Conservation (phyloP, 2,888 invertebrate genomes). For the Andrena haemorrhoa region DNA sequence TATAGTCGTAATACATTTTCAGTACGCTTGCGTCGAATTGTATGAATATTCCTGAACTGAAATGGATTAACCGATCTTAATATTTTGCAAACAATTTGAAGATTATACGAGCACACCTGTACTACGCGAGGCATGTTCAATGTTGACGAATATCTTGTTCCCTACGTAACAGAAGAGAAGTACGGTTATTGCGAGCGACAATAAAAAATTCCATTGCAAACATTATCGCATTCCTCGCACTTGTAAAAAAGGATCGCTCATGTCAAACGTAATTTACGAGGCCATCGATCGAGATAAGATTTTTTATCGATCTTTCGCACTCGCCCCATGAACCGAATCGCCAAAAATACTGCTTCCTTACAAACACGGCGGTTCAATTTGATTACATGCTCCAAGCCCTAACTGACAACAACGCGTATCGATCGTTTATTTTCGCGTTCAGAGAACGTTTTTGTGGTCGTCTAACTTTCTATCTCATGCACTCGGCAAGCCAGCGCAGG, state of each 20-base stretch:
- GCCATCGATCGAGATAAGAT: slow-evolving; percentile 55
- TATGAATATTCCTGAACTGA: too few species aligned
- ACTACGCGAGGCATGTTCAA: not conserved
- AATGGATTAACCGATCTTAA: too few species aligned
- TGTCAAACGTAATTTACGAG: slow-evolving; percentile 38
- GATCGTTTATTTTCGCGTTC: not conserved
- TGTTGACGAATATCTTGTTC: not conserved
- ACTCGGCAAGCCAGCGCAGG: slow-evolving; percentile 13
- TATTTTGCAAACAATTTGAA: too few species aligned
- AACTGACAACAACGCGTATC: not conserved
- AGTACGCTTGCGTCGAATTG: too few species aligned
- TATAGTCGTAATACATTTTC: too few species aligned
- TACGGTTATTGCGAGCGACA: not conserved
- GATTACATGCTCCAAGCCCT: not conserved
- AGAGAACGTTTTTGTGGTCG: not conserved
- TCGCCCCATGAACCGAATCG: slow-evolving; percentile 11
- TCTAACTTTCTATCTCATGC: slow-evolving; percentile 3
- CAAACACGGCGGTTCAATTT: not conserved
- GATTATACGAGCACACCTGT: not conserved
- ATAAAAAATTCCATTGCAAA: slow-evolving; percentile 31
- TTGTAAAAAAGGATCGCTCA: slow-evolving; percentile 10
- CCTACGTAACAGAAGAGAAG: not conserved
- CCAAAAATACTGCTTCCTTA: slow-evolving; percentile 21
- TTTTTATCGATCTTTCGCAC: slow-evolving; percentile 40
- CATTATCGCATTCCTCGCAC: slow-evolving; percentile 20